Conservation (phyloP, 2,113 vertebrate species). For the Vimba vimba region DNA sequence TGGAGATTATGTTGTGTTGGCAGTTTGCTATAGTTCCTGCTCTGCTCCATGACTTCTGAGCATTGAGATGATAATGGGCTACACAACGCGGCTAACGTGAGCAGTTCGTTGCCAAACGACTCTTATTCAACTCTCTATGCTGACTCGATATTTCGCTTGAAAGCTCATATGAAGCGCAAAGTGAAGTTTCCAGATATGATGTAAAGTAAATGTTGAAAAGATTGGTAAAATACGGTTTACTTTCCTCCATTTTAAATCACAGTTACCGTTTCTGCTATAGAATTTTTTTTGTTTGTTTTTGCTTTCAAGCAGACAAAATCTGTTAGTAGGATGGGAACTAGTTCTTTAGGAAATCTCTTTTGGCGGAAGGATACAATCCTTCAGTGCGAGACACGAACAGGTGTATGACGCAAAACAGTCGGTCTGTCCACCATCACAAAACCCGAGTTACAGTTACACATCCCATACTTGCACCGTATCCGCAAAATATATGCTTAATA, state of each 20-base stretch:
- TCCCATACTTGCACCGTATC: neutral
- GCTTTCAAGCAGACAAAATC: neutral
- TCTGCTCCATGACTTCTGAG: neutral
- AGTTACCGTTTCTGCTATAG: no score
- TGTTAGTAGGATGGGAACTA: slow-evolving; percentile 25
- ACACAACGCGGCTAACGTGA: neutral
- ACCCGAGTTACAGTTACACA: neutral
- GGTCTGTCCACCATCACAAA: slow-evolving; percentile 9
- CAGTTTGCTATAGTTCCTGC: slow-evolving; percentile 30
- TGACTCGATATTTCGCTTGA: neutral
- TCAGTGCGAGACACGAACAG: slow-evolving; percentile 38
- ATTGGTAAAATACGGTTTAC: neutral
- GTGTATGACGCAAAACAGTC: slow-evolving; percentile 56
- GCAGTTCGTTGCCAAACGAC: neutral
- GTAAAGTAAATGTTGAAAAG: neutral
- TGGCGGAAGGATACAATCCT: slow-evolving; percentile 39
- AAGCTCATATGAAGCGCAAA: neutral
- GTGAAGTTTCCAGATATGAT: neutral
- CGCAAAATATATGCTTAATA: neutral
- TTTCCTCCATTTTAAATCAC: neutral
- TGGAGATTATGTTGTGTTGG: slow-evolving; percentile 17
- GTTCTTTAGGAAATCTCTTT: slow-evolving; percentile 26
- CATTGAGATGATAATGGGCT: neutral
- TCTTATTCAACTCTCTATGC: neutral
- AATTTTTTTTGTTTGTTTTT: accelerated